These are phyloP conservation scores for Rhopalosiphum padi DNA, from an alignment of 1,140 invertebrate species.

Conservation along the genomic window DNA sequence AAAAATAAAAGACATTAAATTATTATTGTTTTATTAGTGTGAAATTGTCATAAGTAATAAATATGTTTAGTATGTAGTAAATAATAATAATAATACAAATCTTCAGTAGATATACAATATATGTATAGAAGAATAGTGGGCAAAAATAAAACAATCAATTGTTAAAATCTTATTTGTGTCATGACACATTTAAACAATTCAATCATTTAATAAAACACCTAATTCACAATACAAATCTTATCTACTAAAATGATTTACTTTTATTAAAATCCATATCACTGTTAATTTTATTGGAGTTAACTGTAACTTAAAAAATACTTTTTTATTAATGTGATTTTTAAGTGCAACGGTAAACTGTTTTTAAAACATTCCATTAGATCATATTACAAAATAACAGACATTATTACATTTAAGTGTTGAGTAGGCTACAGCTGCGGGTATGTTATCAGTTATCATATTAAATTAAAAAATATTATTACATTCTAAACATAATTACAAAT, in stretches of 20 bases:
- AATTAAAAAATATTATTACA: neutral
- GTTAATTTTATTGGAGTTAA: neutral
- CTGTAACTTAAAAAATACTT: neutral
- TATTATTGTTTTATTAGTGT: neutral
- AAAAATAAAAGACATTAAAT: neutral
- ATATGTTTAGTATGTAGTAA: neutral
- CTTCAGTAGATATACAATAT: neutral
- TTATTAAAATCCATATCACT: constrained; percentile 2
- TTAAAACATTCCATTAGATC: neutral
- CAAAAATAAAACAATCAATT: neutral
- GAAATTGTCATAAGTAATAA: neutral
- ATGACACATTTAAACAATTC: neutral
- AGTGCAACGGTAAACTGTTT: neutral
- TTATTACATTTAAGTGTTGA: neutral
- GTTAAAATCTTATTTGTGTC: neutral
- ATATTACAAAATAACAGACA: neutral
- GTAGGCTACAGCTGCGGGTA: neutral
- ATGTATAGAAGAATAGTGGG: neutral
- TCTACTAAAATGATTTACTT: neutral
- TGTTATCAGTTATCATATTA: neutral
- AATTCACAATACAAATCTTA: neutral
- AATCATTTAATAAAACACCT: neutral
- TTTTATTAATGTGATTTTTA: neutral
- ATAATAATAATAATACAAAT: neutral
- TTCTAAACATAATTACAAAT: neutral